These are phyloP conservation scores for Catalaphyllia jardinei DNA, from an alignment of 64 coral and sea anemone species.

Conservation along the genomic window DNA sequence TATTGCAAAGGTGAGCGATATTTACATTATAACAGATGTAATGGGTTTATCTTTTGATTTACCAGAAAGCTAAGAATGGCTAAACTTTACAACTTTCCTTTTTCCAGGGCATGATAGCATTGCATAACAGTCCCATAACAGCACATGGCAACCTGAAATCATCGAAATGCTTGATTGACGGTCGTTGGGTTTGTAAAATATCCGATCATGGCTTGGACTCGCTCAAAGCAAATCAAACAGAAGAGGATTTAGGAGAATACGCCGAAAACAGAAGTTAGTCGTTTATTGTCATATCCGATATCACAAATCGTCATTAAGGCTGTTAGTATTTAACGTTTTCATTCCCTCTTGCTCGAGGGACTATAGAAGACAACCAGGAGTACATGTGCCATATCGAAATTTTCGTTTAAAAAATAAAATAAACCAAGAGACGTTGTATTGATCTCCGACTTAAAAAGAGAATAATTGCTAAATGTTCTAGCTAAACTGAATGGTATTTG, in stretches of 20 bases:
- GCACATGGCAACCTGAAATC: conserved; percentile 80
- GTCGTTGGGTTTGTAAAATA: conserved; percentile 80
- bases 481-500: no score
- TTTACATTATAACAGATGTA: neutral
- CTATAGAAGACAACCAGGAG: no score
- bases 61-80: no score
- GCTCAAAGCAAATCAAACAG: conserved; percentile 53
- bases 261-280: conserved; percentile 71
- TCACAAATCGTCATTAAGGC: no score
- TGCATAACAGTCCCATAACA: conserved; percentile 46
- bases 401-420: no score
- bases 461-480: no score
- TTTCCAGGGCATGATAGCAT: conserved; percentile 57
- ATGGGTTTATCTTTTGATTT: neutral
- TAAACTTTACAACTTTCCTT: neutral
- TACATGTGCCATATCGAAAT: no score
- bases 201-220: conserved; percentile 65
- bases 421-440: no score
- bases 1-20: conserved; percentile 34
- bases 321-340: no score
- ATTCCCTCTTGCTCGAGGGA: no score
- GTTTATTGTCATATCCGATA: neutral
- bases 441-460: no score
- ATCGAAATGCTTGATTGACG: conserved; percentile 88
- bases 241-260: conserved; percentile 37